Base-by-base conservation (phyloP, 2,797 vertebrate species). In the Centropyge bicolor region DNA sequence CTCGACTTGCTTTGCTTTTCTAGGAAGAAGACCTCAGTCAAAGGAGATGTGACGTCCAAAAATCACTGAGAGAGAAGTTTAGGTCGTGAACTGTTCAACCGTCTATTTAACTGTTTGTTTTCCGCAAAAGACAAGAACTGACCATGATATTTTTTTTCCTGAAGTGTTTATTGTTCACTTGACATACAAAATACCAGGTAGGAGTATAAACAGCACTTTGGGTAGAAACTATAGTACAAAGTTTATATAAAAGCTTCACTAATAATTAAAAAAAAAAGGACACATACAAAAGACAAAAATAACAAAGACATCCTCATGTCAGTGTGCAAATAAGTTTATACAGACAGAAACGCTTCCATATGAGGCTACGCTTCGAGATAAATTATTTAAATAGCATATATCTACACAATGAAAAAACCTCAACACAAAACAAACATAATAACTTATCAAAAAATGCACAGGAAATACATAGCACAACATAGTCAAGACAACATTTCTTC, bases 301-400 rank as follows among this genome's bases (percentile, higher is more conserved):
- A 95, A 93, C 93, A 95, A 95, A 94, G 93, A 95, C 93, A 95
- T 97, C 95, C 97, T 98, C 94, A 94, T 94, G 96, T 98, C 97
- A 97, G 95, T 99, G 98, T 99, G 98, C 98, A 99, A 99, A 99
- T 95, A 91, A 82, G 95, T 96, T 97, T 97, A 97, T 98, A 99
- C 98, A 99, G 95, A 98, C 96, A 98, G 96, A 98, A 98, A 96
- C 94, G 96, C 96, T 96, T 97, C 95, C 95, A 95, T 96, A 96
- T 95, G 94, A 95, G 96, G 96, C 96, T 96, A 95, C 95, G 95
- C 96, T 97, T 97, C 97, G 94, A 95, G 96, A 99, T 99, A 99
- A 99, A 98, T 99, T 99, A 99, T 96, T 99, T 99, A 99, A 99
- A 99, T 99, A 99, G 97, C 96, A 80, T 96, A 67, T 97, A 98